Conservation (phyloP, 2,113 vertebrate genomes). For the Leucosticte australis region DNA sequence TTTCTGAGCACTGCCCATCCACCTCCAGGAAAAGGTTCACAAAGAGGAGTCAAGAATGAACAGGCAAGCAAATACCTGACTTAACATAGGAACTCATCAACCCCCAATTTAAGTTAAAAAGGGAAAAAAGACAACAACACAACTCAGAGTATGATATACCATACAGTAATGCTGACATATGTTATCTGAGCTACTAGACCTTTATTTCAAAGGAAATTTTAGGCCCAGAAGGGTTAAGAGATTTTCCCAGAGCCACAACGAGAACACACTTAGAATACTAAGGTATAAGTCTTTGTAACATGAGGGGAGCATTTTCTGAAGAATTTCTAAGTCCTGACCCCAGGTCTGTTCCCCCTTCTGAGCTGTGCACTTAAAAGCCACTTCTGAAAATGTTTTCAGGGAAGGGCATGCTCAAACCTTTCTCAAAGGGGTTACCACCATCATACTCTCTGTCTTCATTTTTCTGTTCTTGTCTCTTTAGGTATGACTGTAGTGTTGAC, state of each 20-base stretch:
- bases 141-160: not conserved
- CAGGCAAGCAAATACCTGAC: not conserved
- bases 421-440: conserved; percentile 82
- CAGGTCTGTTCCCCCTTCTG: not conserved
- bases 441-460: not conserved
- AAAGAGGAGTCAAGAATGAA: not conserved
- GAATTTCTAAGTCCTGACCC: not conserved
- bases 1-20: not conserved
- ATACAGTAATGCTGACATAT: not conserved
- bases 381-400: not conserved
- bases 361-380: not conserved
- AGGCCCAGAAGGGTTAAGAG: not conserved
- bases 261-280: not conserved
- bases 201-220: not conserved
- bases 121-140: no score
- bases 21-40: not conserved
- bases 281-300: not conserved
- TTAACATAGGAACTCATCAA: not conserved
- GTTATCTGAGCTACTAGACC: not conserved
- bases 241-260: not conserved
- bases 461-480: conserved; percentile 81
- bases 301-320: not conserved
- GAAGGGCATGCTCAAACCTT: conserved; percentile 71
- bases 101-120: not conserved
- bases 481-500: conserved; percentile 89